Evolutionary conservation across 2,113 vertebrate genomes (phyloP).

Genomic region (Malurus elegans): DNA sequence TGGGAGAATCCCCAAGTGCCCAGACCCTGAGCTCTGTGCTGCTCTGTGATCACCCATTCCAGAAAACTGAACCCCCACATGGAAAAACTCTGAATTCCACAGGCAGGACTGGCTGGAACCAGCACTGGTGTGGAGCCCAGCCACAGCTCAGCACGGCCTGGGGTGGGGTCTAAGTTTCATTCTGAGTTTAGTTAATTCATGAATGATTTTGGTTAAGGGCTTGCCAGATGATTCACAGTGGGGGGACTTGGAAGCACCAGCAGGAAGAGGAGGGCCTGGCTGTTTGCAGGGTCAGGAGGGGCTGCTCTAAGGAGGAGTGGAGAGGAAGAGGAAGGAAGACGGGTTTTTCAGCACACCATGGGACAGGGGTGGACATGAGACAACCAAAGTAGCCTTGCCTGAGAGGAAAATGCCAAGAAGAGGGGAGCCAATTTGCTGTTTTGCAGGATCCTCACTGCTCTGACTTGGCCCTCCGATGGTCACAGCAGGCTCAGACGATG

Average conservation of each 20-base stretch:
- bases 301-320: neutral
- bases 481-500: neutral
- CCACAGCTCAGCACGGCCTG: accelerated
- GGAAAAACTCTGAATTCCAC: neutral
- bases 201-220: neutral
- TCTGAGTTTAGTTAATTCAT: neutral
- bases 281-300: neutral
- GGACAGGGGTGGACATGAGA: neutral
- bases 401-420: neutral
- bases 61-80: neutral
- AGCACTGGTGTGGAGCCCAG: accelerated
- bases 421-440: neutral
- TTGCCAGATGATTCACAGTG: neutral
- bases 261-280: neutral
- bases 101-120: neutral
- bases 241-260: neutral
- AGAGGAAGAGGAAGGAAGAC: neutral
- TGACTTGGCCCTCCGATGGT: neutral
- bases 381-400: neutral
- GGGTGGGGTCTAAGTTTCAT: neutral
- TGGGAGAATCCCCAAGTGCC: neutral
- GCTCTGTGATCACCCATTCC: accelerated
- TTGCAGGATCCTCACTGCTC: neutral
- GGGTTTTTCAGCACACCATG: neutral
- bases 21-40: neutral